phyloP scores from a whole-genome alignment of 2,113 vertebrate genomes.

The Hippoglossus stenolepis region DNA sequence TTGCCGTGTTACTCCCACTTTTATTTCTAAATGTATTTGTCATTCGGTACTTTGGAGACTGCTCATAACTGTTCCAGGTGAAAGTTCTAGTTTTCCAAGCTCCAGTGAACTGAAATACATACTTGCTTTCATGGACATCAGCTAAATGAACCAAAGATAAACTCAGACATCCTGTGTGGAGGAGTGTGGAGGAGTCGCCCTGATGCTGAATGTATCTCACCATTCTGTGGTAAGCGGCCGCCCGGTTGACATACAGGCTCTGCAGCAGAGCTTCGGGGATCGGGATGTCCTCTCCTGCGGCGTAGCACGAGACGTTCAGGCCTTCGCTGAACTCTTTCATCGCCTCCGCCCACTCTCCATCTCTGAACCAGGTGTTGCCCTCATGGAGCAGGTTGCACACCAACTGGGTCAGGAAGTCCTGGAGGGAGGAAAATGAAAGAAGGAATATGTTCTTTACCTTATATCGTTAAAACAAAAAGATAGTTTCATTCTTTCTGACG shows the following conservation, averaged over 20 bases:
- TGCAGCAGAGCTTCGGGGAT: constrained; percentile 87
- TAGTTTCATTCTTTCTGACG: no score
- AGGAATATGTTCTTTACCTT: no score
- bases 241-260: constrained; percentile 91
- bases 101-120: no score
- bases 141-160: no score
- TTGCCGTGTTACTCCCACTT: no score
- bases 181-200: neutral
- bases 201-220: constrained; percentile 78
- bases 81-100: no score
- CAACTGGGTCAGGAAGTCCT: constrained; percentile 91
- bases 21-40: no score
- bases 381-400: constrained; percentile 92
- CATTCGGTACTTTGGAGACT: no score
- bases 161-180: no score
- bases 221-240: constrained; percentile 90
- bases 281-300: constrained; percentile 83
- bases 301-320: constrained; percentile 88
- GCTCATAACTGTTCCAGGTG: no score
- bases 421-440: neutral
- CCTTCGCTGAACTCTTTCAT: constrained; percentile 90
- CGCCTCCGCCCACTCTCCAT: constrained; percentile 84
- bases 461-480: no score
- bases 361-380: constrained; percentile 89
- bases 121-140: no score